phyloP scores from a whole-genome alignment of 1,140 invertebrate genomes.

The Cotesia typhae region DNA sequence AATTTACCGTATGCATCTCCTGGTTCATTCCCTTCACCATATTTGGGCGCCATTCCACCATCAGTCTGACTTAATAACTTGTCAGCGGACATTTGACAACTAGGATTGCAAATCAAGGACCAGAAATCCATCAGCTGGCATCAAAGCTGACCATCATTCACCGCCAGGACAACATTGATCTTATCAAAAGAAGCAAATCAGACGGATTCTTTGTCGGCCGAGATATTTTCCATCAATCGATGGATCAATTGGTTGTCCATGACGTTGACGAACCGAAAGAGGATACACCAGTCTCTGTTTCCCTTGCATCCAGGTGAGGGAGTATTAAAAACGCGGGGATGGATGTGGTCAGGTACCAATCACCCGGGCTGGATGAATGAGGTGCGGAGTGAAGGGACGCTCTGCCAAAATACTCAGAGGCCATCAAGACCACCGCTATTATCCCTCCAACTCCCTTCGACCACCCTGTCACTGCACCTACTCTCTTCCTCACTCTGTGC shows the following conservation, averaged over 20 bases:
- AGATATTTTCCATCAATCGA: constrained; percentile 49
- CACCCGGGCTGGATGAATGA: constrained; percentile 36
- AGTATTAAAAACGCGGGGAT: constrained; percentile 46
- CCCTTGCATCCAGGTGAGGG: constrained; percentile 39
- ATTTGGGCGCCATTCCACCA: too few species aligned
- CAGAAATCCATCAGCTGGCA: too few species aligned
- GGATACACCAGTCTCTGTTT: constrained; percentile 30
- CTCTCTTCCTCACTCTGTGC: neutral
- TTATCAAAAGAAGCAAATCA: neutral
- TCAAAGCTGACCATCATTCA: too few species aligned
- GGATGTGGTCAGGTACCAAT: constrained; percentile 47
- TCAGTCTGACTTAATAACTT: too few species aligned
- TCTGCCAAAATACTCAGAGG: constrained; percentile 28
- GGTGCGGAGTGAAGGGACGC: neutral
- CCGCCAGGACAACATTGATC: neutral
- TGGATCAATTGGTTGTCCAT: constrained; percentile 58
- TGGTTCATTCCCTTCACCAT: too few species aligned
- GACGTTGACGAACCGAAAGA: constrained; percentile 53
- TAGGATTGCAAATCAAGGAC: too few species aligned
- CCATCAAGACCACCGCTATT: constrained; percentile 33
- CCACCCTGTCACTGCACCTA: neutral
- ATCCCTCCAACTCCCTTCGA: neutral
- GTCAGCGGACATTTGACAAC: too few species aligned
- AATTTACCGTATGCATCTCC: too few species aligned
- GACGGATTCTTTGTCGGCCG: constrained; percentile 40